phyloP scores from a whole-genome alignment of 2,888 invertebrate genomes.

The Standfussiana lucernea region DNA sequence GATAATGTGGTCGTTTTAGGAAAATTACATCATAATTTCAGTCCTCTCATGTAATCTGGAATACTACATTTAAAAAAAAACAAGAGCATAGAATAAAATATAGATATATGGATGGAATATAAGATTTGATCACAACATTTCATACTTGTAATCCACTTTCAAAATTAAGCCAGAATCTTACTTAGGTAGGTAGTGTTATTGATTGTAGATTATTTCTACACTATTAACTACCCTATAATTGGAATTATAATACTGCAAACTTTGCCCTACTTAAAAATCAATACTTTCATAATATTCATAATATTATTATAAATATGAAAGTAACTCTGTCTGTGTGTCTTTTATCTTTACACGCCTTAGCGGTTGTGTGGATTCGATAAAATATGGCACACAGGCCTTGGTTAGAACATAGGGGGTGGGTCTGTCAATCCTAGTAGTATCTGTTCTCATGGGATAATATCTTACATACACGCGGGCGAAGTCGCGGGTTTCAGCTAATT shows the following conservation, averaged over 20 bases:
- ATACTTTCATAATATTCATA: background rate
- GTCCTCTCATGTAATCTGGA: background rate
- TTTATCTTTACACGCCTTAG: background rate
- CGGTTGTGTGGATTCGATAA: background rate
- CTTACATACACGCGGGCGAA: no score
- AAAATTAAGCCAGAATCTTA: background rate
- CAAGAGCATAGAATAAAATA: no score
- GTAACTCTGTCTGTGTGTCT: background rate
- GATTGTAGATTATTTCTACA: background rate
- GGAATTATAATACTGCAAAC: background rate
- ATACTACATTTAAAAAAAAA: no score
- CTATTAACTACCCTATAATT: background rate
- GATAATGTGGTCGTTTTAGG: background rate
- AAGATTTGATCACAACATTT: background rate
- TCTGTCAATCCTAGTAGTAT: background rate
- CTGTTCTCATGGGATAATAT: background rate
- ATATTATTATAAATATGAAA: background rate
- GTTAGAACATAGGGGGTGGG: background rate
- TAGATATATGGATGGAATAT: no score
- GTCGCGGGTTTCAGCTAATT: no score
- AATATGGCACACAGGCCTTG: background rate
- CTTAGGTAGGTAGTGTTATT: background rate
- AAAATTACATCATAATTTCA: background rate
- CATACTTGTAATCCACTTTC: background rate
- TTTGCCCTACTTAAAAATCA: background rate